Percentiles rank a stretch among this genome's conserved stretches.
Conservation (phyloP, 2,797 vertebrate genomes). For the Chromis chromis region DNA sequence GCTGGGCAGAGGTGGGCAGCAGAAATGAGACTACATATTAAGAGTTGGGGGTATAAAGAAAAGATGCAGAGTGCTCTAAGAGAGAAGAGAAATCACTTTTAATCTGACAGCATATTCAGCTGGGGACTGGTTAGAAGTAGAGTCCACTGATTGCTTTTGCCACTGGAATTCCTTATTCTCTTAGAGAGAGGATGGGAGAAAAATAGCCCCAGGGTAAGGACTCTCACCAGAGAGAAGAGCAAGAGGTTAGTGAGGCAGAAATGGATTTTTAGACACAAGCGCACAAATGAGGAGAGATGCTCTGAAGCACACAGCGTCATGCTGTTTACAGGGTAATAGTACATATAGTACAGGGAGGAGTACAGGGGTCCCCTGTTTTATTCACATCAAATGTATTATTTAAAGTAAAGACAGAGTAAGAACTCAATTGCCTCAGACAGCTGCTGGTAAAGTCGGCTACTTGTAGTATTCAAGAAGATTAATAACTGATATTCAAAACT, state of each 20-base stretch:
- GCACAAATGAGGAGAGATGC: conserved; percentile 59
- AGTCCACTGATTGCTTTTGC: conserved; percentile 81
- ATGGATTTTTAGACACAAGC: conserved; percentile 69
- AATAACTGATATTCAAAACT: too few relatives aligned
- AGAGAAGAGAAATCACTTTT: conserved; percentile 75
- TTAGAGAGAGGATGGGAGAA: conserved; percentile 77
- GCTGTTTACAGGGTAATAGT: background rate
- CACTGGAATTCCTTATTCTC: conserved; percentile 84
- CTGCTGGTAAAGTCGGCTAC: too few relatives aligned
- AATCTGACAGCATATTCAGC: conserved; percentile 79
- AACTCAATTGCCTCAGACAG: too few relatives aligned
- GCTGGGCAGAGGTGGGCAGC: conserved; percentile 29
- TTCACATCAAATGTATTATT: background rate
- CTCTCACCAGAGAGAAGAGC: conserved; percentile 75
- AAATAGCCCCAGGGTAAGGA: conserved; percentile 81
- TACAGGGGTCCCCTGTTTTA: background rate
- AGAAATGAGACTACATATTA: conserved; percentile 9
- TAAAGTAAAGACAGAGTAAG: background rate
- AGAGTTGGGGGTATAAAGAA: conserved; percentile 19
- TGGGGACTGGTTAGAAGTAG: conserved; percentile 71
- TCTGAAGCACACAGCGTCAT: conserved; percentile 10
- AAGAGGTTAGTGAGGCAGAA: conserved; percentile 74
- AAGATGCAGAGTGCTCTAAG: conserved; percentile 56
- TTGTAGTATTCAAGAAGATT: too few relatives aligned
- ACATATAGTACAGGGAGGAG: background rate